Evolutionary conservation across 53 echinoderm and acorn worm genomes (phyloP).

Genomic region (Astropecten irregularis): DNA sequence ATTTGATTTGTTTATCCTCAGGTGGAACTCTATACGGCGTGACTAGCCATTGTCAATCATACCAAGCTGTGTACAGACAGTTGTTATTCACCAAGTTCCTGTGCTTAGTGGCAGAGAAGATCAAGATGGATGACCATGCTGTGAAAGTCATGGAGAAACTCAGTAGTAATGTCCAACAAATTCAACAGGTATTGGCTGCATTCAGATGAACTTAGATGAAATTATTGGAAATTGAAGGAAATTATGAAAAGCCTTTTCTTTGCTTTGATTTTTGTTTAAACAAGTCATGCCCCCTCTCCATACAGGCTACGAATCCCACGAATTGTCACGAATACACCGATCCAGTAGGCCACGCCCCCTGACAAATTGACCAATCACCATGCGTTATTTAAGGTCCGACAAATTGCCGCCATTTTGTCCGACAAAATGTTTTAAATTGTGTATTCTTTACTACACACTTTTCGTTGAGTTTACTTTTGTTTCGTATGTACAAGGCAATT

Average conservation of each 20-base stretch:
- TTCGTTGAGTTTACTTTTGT: too few relatives aligned
- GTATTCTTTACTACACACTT: too few relatives aligned
- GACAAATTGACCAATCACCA: too few relatives aligned
- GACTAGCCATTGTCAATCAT: conserved; percentile 73
- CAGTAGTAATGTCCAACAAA: background rate
- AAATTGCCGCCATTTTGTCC: too few relatives aligned
- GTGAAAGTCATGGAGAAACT: background rate
- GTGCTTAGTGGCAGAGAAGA: background rate
- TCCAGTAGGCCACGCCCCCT: too few relatives aligned
- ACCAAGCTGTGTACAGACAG: conserved; percentile 71
- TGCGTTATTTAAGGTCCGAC: too few relatives aligned
- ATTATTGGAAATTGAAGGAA: background rate
- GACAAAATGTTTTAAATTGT: too few relatives aligned
- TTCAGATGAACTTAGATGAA: background rate
- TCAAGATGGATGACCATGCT: background rate
- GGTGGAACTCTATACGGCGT: conserved; percentile 65
- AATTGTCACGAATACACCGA: too few relatives aligned
- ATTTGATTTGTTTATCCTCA: too few relatives aligned
- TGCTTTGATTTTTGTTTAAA: background rate
- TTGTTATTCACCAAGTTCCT: conserved; percentile 61
- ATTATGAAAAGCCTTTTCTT: background rate
- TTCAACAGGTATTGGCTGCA: background rate
- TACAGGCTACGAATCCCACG: too few relatives aligned
- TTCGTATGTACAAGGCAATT: too few relatives aligned
- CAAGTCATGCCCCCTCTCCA: background rate